phyloP scores from a whole-genome alignment of 2,797 vertebrate genomes.

The Mormyrops attenuatus region DNA sequence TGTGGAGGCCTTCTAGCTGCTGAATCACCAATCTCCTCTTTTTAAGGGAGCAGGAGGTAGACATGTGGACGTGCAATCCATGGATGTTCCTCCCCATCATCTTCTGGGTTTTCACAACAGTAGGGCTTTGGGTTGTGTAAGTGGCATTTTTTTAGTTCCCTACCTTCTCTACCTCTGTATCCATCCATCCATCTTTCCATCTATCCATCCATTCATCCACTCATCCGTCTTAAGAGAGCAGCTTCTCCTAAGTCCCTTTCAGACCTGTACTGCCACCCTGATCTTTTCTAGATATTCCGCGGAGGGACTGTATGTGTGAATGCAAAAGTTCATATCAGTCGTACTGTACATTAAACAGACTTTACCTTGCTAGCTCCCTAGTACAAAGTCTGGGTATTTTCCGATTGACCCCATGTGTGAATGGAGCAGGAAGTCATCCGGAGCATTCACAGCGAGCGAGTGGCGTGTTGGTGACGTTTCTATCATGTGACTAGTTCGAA shows the following conservation, averaged over 20 bases:
- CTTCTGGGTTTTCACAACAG: constrained; percentile 69
- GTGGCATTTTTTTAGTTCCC: constrained; percentile 41
- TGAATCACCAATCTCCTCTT: no score
- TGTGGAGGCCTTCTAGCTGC: neutral
- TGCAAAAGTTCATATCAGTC: neutral
- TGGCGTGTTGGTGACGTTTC: no score
- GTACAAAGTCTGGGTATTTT: no score
- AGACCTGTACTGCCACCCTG: neutral
- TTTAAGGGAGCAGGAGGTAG: neutral
- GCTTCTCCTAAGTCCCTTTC: neutral
- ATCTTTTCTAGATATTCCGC: neutral
- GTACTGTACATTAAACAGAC: neutral
- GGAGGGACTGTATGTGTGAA: neutral
- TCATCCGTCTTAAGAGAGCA: neutral
- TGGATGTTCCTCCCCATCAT: constrained; percentile 82
- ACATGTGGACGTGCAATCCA: constrained; percentile 65
- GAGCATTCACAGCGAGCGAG: no score
- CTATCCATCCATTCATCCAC: no score
- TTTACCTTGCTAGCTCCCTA: neutral
- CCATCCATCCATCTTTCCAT: neutral
- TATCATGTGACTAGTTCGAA: no score
- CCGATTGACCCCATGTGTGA: no score
- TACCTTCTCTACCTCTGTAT: neutral
- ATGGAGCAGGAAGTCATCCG: no score
- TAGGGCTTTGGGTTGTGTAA: constrained; percentile 86